These are phyloP conservation scores for Zaprionus davidi DNA, from an alignment of 1,140 invertebrate species.

Conservation along the genomic window DNA sequence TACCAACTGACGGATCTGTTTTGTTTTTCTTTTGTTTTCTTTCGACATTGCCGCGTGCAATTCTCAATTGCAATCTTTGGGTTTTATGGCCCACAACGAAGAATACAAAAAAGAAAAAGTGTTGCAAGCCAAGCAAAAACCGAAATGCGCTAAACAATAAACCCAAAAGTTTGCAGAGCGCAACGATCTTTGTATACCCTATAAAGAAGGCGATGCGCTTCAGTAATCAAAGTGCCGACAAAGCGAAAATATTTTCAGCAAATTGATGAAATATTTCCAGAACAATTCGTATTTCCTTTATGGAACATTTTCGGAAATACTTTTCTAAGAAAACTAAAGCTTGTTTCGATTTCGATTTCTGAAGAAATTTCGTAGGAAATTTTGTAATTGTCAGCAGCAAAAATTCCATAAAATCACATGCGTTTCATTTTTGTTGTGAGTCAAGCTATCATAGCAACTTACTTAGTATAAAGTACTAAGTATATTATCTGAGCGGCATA, in stretches of 20 bases:
- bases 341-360: not conserved
- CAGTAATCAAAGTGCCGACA: not conserved
- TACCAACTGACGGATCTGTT: slow-evolving; percentile 25
- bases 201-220: slow-evolving; percentile 1
- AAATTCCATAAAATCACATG: slow-evolving; percentile 2
- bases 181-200: slow-evolving; percentile 16
- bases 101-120: slow-evolving; percentile 9
- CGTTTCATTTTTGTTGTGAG: not conserved
- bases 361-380: not conserved
- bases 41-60: slow-evolving; percentile 44
- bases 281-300: not conserved
- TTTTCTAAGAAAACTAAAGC: not conserved
- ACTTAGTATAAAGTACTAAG: not conserved
- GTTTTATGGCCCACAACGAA: slow-evolving; percentile 44
- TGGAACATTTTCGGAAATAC: not conserved
- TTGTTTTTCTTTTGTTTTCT: slow-evolving; percentile 19
- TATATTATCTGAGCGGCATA: not conserved
- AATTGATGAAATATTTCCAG: not conserved
- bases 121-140: slow-evolving; percentile 37
- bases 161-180: slow-evolving; percentile 10
- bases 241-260: not conserved
- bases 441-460: not conserved
- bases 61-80: slow-evolving; percentile 33
- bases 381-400: not conserved
- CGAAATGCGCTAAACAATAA: slow-evolving; percentile 13